Percentiles rank a stretch among this genome's conserved stretches.
phyloP scores from a whole-genome alignment of 2,888 invertebrate species.

The Liodrosophila aerea region DNA sequence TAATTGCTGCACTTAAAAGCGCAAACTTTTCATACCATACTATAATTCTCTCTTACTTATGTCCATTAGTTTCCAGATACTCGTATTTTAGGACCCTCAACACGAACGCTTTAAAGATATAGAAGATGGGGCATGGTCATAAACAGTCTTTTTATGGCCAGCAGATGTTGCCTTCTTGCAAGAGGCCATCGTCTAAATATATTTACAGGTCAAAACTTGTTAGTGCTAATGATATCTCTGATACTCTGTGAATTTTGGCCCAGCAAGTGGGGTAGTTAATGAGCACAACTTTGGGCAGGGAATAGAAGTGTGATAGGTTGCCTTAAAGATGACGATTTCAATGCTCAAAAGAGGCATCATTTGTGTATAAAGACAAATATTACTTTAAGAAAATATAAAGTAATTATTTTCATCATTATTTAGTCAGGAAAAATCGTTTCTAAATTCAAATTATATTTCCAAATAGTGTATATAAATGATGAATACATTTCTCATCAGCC shows the following conservation, averaged over 20 bases:
- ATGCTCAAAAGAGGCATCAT: no score
- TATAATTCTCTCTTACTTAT: neutral
- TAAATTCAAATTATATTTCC: no score
- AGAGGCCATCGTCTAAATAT: constrained; percentile 41
- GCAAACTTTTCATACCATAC: neutral
- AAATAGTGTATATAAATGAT: no score
- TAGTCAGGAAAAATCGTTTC: no score
- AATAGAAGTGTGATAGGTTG: no score
- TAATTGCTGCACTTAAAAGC: no score
- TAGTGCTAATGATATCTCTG: constrained; percentile 28
- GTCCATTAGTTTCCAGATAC: constrained; percentile 2
- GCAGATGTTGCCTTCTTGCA: constrained; percentile 49
- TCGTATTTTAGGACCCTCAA: constrained; percentile 1
- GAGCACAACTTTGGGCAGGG: no score
- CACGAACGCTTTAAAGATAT: constrained; percentile 41
- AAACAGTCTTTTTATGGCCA: constrained; percentile 65
- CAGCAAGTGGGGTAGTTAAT: neutral
- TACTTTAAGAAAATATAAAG: no score
- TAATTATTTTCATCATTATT: no score
- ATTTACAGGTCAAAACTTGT: constrained; percentile 47
- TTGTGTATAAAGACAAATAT: no score
- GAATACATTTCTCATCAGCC: no score
- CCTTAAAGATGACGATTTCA: no score
- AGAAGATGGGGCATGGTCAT: constrained; percentile 51
- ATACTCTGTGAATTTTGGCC: neutral